Base-by-base conservation (phyloP, 2,113 vertebrate genomes). In the Anolis sagrei region DNA sequence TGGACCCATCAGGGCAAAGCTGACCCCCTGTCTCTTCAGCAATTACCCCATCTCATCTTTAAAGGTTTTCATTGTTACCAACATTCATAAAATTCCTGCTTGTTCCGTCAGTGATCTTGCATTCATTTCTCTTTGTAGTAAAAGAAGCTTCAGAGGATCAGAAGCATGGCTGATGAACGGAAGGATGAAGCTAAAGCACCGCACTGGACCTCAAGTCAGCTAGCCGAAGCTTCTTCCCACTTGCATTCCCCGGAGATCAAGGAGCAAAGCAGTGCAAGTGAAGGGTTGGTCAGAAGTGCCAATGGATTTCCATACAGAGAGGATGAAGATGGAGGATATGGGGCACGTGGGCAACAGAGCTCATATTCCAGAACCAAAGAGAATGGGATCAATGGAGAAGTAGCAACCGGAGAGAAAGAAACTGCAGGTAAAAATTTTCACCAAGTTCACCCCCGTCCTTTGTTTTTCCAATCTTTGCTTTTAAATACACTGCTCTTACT, bases 301-400 rank as follows among this genome's bases (percentile, higher is more conserved):
- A 99, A 99, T 88, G 98, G 98, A 86, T 98, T 97, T 96, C 97
- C 98, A 4, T 96, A 96, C 91, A 90, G 81, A 79, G 96, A 97
- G 88, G 97, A 97, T 4, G 97, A 98, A 95, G 97, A 96, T 61
- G 97, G 96, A 0, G 95, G 97, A 91, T 96, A 97, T 61, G 97
- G 96, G 7, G 70, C 95, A 44, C 97, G 93, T 0, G 90, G 95
- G 87, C 95, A 91, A 82, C 97, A 93, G 1, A 90, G 89, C 84
- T 87, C 96, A 0, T 99, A 97, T 76, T 72, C 95, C 76, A 89
- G 93, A 68, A 96, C 97, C 94, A 97, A 97, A 95, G 98, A 99
- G 95, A 99, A 99, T 0, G 98, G 98, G 19, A 99, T 99, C 94
- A 99, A 99, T 0, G 99, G 99, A 62, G 98, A 99, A 79, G 90